Evolutionary conservation across 1,140 invertebrate genomes (phyloP), one percentile per base, ranked within the genome.

Genomic region (Gerris buenoi): DNA sequence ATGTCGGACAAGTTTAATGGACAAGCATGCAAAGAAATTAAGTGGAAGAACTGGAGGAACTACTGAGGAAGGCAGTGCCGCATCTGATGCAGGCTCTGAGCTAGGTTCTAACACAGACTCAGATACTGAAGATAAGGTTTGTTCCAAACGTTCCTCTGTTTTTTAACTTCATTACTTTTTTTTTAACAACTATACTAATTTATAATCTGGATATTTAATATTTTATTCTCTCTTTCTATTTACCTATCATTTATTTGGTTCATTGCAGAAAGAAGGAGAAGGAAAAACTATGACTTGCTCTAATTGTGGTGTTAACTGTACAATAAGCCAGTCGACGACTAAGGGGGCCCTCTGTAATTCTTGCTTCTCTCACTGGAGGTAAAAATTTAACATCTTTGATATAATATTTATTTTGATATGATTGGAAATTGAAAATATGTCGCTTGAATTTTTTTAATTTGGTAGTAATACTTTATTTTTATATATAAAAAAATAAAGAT

Each of bases 1-100:
- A 74, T 88, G 89, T 72, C 84, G 92, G 62, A 93, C 88, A 63
- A 97, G 93, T 74, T 79, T 96, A 25, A 97, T 98, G 90, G 95
- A 98, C 78, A 81, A 87, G 66, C 89, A 92, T 77, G 88, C 87
- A 1, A 82, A 85, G 75, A 90, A 84, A 80, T 79, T 87, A 72
- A 85, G 80, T 15, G 73, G 72, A 28, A 71, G 77, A 65, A 80
- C 79, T 72, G 79, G 79, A 26, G 78, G 79, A 67, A 78, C 79
- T 71, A 79, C 79, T 27, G 80, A 80, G 69, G 80, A 80, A 69
- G 79, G 78, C 65, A 76, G 75, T 22, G 74, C 74, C 27, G 86
- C 84, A 15, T 90, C 88, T 58, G 89, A 91, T 77, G 88, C 84
- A 60, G 87, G 86, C 56, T 84, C 82, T 68, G 84, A 87, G 74